Conservation (phyloP, 2,888 invertebrate genomes). For the Tenthredo livida region DNA sequence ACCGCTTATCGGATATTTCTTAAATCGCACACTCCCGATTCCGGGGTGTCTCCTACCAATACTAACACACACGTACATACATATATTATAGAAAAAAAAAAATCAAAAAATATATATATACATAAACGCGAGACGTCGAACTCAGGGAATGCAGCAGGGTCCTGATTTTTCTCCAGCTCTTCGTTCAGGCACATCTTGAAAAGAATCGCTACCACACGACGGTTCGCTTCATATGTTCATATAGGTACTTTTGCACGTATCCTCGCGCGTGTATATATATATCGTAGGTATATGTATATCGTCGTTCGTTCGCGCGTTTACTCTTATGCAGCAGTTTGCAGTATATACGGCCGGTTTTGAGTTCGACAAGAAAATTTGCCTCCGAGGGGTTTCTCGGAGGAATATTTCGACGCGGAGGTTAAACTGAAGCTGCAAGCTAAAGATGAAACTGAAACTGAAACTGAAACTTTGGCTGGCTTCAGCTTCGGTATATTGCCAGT, state of each 20-base stretch:
- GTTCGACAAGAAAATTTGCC: slow-evolving; percentile 71
- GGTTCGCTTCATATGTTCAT: not conserved
- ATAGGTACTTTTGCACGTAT: not conserved
- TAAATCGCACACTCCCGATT: slow-evolving; percentile 29
- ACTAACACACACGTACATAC: not conserved
- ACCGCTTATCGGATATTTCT: slow-evolving; percentile 39
- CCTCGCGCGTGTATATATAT: not conserved
- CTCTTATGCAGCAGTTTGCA: not conserved
- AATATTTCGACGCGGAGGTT: not conserved
- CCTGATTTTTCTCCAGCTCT: not conserved
- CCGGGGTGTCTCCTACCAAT: not conserved
- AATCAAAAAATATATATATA: not conserved
- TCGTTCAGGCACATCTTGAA: not conserved
- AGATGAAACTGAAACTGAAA: not conserved
- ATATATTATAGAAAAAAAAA: not conserved
- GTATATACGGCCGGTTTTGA: not conserved
- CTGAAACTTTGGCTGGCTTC: not conserved
- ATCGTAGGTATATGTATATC: no score
- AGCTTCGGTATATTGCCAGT: not conserved
- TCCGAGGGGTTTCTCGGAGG: slow-evolving; percentile 60
- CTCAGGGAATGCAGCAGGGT: not conserved
- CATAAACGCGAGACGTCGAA: not conserved
- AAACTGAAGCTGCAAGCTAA: not conserved
- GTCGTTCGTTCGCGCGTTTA: not conserved
- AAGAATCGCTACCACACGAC: no score